These are phyloP conservation scores for Ellobius talpinus DNA, from an alignment of 2,113 vertebrate species.

Conservation along the genomic window DNA sequence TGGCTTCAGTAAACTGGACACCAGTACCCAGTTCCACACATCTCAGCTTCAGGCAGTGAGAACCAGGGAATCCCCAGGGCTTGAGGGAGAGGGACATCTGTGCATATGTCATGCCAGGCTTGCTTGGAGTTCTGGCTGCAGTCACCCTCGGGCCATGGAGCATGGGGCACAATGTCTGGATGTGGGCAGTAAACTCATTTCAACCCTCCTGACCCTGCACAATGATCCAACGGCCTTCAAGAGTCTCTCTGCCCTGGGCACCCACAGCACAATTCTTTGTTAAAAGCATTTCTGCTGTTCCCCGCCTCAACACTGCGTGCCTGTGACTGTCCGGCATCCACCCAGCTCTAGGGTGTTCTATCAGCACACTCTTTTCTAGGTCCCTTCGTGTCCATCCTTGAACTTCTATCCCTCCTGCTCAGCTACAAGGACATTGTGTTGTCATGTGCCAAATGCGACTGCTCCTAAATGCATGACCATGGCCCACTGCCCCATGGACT, in stretches of 20 bases:
- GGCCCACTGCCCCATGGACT: background rate
- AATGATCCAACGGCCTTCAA: background rate
- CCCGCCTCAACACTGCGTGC: rapidly evolving
- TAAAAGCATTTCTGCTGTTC: background rate
- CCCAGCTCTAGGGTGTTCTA: background rate
- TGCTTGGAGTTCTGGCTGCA: background rate
- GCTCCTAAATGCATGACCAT: background rate
- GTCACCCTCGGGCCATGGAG: background rate
- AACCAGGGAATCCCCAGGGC: background rate
- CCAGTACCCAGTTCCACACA: background rate
- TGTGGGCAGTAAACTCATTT: background rate
- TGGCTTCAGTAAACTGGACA: background rate
- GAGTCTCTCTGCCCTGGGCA: background rate
- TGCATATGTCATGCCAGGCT: background rate
- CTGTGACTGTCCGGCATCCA: background rate
- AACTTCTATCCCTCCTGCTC: background rate
- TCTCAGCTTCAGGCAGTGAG: background rate
- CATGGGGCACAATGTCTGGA: rapidly evolving
- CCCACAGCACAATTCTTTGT: background rate
- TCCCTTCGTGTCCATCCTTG: background rate
- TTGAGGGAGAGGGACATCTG: background rate
- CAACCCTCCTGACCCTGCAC: background rate
- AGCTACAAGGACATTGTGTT: background rate
- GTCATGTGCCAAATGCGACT: background rate
- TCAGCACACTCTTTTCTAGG: background rate